Percentiles rank a stretch among this genome's conserved stretches.
Evolutionary conservation across 2,888 invertebrate genomes (phyloP).

Genomic region (Copidosoma aretas): DNA sequence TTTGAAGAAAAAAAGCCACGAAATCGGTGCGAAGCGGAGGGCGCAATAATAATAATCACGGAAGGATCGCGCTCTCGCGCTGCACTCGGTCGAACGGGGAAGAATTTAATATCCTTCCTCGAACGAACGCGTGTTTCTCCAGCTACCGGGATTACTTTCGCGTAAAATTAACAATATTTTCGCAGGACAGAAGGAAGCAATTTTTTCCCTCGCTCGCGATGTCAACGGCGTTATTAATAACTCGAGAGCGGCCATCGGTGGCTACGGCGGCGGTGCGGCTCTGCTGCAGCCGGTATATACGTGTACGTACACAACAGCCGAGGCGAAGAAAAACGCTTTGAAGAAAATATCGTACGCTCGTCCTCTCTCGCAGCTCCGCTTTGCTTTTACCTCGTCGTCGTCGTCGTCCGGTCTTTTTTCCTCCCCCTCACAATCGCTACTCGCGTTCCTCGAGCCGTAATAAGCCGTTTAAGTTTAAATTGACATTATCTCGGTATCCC

Average conservation of each 20-base stretch:
- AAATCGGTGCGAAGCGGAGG: too few relatives aligned
- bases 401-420: too few relatives aligned
- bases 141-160: too few relatives aligned
- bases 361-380: not conserved
- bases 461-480: conserved; percentile 32
- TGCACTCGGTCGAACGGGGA: too few relatives aligned
- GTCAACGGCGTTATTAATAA: not conserved
- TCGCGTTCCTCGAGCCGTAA: conserved; percentile 14
- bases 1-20: too few relatives aligned
- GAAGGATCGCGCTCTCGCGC: too few relatives aligned
- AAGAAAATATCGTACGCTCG: not conserved
- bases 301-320: too few relatives aligned
- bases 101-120: too few relatives aligned
- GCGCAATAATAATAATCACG: too few relatives aligned
- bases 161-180: not conserved
- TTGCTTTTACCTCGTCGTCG: not conserved
- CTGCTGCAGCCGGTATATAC: too few relatives aligned
- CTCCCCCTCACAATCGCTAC: conserved; percentile 11
- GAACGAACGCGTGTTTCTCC: too few relatives aligned
- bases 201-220: not conserved
- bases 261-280: too few relatives aligned
- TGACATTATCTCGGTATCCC: conserved; percentile 19
- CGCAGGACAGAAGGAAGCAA: not conserved
- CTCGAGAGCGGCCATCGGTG: not conserved
- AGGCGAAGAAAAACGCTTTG: not conserved